Conservation (phyloP, 2,888 invertebrate genomes). For the Halictus ligatus region DNA sequence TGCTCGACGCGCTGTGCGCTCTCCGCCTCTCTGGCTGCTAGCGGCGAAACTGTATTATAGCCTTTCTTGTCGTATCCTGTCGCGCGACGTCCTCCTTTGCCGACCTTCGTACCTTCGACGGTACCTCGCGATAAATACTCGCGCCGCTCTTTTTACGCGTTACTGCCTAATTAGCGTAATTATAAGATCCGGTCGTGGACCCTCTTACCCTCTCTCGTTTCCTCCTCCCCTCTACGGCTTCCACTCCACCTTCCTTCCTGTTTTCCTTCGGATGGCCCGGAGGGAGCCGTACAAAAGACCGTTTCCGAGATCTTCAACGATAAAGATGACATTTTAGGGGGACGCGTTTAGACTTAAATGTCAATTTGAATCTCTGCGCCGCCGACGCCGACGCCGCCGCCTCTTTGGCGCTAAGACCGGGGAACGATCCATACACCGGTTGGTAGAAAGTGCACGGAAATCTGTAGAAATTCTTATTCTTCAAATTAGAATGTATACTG, state of each 20-base stretch:
- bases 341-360: background rate
- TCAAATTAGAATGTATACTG: background rate
- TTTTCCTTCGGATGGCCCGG: conserved; percentile 26
- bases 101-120: conserved; percentile 53
- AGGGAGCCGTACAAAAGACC: conserved; percentile 13
- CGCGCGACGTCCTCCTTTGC: conserved; percentile 52
- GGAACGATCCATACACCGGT: background rate
- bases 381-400: too few species aligned
- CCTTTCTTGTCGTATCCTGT: conserved; percentile 74
- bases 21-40: conserved; percentile 82
- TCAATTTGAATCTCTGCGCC: background rate
- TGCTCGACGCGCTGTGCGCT: conserved; percentile 15
- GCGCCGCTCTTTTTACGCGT: conserved; percentile 64
- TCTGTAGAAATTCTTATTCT: background rate
- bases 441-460: background rate
- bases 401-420: background rate
- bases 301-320: conserved; percentile 1
- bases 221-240: conserved; percentile 10
- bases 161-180: conserved; percentile 69
- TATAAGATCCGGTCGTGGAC: conserved; percentile 64
- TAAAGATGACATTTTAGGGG: background rate
- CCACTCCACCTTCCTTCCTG: conserved; percentile 21
- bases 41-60: conserved; percentile 81
- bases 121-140: conserved; percentile 65
- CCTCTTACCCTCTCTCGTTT: conserved; percentile 32